These are phyloP conservation scores for Byasa hedistus DNA, from an alignment of 2,888 invertebrate genomes.

Conservation along the genomic window DNA sequence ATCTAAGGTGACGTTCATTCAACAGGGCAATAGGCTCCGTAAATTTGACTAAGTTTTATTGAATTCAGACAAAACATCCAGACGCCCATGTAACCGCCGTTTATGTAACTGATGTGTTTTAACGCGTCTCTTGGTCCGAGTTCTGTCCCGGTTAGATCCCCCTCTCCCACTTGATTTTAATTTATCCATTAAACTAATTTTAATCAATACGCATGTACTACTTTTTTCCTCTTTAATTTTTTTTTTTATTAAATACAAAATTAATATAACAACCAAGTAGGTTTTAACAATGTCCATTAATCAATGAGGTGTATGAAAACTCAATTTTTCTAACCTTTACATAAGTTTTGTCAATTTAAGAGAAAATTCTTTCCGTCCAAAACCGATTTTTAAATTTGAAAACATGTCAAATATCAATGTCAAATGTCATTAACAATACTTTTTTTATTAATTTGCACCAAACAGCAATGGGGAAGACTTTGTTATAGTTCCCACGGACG, in stretches of 20 bases:
- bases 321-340: too few relatives aligned
- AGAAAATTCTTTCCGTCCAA: too few relatives aligned
- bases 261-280: too few relatives aligned
- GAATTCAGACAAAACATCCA: constrained; percentile 10
- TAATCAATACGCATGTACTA: too few relatives aligned
- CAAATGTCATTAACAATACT: background rate
- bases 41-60: constrained; percentile 24
- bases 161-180: background rate
- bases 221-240: too few relatives aligned
- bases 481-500: background rate
- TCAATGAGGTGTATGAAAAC: too few relatives aligned
- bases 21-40: constrained; percentile 9
- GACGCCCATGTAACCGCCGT: background rate
- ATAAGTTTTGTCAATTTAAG: too few relatives aligned
- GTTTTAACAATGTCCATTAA: too few relatives aligned
- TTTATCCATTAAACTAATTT: background rate
- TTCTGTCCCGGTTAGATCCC: constrained; percentile 2
- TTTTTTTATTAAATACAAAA: too few relatives aligned
- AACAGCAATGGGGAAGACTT: constrained; percentile 1
- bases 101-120: background rate
- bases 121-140: constrained; percentile 14
- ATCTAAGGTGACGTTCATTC: constrained; percentile 18
- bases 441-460: background rate
- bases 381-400: background rate
- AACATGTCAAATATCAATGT: background rate